Conservation (phyloP, 2,888 invertebrate genomes). For the Tiliacea citrago region DNA sequence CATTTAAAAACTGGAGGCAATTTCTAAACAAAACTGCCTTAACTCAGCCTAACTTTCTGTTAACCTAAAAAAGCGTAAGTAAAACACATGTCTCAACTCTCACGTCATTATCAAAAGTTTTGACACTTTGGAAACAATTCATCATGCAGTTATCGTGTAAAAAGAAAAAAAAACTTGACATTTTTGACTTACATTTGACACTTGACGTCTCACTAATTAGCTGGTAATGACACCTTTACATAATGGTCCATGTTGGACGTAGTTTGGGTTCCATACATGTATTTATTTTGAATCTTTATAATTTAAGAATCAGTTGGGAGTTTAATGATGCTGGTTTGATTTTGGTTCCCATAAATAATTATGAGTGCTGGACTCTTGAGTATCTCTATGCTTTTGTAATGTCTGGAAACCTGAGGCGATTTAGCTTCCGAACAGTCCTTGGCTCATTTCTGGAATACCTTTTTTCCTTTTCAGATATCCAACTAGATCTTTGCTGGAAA, state of each 20-base stretch:
- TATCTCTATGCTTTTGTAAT: background rate
- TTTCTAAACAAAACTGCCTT: slow-evolving; percentile 28
- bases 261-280: slow-evolving; percentile 5
- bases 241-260: slow-evolving; percentile 23
- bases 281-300: background rate
- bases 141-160: slow-evolving; percentile 49
- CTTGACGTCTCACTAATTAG: slow-evolving; percentile 60
- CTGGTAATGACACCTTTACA: slow-evolving; percentile 56
- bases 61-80: slow-evolving; percentile 26
- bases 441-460: background rate
- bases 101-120: slow-evolving; percentile 34
- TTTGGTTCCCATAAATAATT: slow-evolving; percentile 7
- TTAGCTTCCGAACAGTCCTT: background rate
- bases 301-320: background rate
- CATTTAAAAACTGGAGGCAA: background rate
- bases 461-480: background rate
- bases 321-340: background rate
- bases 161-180: slow-evolving; percentile 46
- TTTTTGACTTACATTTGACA: slow-evolving; percentile 59
- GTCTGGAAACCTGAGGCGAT: too few relatives aligned
- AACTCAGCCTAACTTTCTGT: slow-evolving; percentile 14
- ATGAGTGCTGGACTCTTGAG: background rate
- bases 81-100: slow-evolving; percentile 41
- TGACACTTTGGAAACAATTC: slow-evolving; percentile 49
- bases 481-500: background rate